Base-by-base conservation (phyloP, 2,888 invertebrate genomes). In the Meloe dianella region DNA sequence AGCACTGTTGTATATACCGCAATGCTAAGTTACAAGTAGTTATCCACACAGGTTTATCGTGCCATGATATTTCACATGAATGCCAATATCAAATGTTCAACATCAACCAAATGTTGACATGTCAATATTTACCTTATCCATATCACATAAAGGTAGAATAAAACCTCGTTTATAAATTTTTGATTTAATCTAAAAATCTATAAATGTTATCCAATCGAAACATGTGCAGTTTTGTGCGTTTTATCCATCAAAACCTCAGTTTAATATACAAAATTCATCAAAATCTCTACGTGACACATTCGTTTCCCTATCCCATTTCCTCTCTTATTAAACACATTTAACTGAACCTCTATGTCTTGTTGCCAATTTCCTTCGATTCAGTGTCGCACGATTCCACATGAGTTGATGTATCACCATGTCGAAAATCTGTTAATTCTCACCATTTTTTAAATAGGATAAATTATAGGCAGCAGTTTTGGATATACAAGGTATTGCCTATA, bases 261-360 rank as follows among this genome's bases (percentile, higher is more conserved):
- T n/a, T 17, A 12, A 32, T 12, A 17, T 57, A 17, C 29, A 32
- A 27, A 22, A 58, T 59, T 59, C 20, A 59, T 59, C 35, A 32
- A 38, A 30, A 14, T 30, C 0, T 30, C 58, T 30, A 58, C 35
- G 32, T 59, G 59, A 30, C 59, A 59, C 35, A 59, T n/a, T n/a
- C 35, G 38, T 35, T 22, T 24, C 7, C n/a, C 57, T 9, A 57
- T 6, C 7, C 41, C 17, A 30, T 32, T 32, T 58, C 38, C 38
- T 17, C 38, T 59, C 35, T 59, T 35, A 59, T 35, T 59, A 59
- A 35, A 35, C 58, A 30, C 58, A 32, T 30, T n/a, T 20, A 47
- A 47, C 47, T 20, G 10, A 24, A 51, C 9, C 59, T n/a, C n/a
- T 20, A 24, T 38, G 38, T 24, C 30, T 35, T 59, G 35, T 59